Percentiles rank a stretch among this genome's conserved stretches.
Evolutionary conservation across 2,797 vertebrate species (phyloP).

Genomic region (Xenentodon cancila): DNA sequence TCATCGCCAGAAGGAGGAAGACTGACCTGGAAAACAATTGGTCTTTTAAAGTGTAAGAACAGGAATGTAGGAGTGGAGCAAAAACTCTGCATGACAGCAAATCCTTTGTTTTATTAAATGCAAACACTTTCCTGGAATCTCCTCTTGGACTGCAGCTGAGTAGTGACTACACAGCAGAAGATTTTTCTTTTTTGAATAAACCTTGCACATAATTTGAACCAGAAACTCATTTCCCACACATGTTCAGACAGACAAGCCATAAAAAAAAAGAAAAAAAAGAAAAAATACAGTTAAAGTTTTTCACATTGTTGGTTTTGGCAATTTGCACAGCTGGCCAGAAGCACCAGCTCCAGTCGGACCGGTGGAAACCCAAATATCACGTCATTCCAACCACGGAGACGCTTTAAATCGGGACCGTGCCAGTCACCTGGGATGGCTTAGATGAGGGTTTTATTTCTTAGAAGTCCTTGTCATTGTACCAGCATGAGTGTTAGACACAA

Average conservation of each 20-base stretch:
- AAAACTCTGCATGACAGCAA: constrained; percentile 16
- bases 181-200: constrained; percentile 43
- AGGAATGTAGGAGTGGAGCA: constrained; percentile 24
- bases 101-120: constrained; percentile 38
- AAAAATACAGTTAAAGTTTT: constrained; percentile 14
- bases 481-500: constrained; percentile 11
- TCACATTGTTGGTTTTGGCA: constrained; percentile 33
- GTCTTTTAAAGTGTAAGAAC: constrained; percentile 3
- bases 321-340: constrained; percentile 9
- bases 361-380: constrained; percentile 5
- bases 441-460: constrained; percentile 50
- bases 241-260: constrained; percentile 9
- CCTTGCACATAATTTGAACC: constrained; percentile 19
- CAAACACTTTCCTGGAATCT: constrained; percentile 24
- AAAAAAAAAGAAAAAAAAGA: no score
- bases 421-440: constrained; percentile 55
- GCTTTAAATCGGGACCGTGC: constrained; percentile 51
- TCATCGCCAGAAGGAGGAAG: not conserved
- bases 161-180: constrained; percentile 6
- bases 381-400: constrained; percentile 12
- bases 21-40: constrained; percentile 2
- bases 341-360: not conserved
- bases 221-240: constrained; percentile 22
- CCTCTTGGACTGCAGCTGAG: constrained; percentile 14
- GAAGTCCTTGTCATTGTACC: constrained; percentile 35